phyloP scores from a whole-genome alignment of 2,888 invertebrate genomes.

The Rhaphigaster nebulosa region DNA sequence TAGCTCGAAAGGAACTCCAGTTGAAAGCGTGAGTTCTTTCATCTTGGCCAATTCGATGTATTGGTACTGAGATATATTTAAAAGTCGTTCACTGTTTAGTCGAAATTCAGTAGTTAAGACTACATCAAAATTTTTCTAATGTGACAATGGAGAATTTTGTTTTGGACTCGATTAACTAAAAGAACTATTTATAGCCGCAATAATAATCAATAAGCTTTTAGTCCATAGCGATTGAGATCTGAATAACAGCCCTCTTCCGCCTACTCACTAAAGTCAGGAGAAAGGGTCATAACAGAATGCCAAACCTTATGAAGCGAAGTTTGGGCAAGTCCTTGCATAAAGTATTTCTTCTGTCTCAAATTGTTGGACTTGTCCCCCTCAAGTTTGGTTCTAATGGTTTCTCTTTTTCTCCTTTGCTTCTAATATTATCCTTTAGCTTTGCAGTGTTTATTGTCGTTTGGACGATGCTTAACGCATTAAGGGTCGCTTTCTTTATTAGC shows the following conservation, averaged over 20 bases:
- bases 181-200: too few species aligned
- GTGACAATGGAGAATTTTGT: too few species aligned
- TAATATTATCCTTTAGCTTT: background rate
- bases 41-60: too few species aligned
- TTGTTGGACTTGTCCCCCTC: background rate
- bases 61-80: too few species aligned
- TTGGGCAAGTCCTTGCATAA: background rate
- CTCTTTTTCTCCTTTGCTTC: background rate
- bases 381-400: background rate
- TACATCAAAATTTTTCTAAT: too few species aligned
- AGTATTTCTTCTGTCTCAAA: background rate
- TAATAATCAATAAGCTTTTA: constrained; percentile 12
- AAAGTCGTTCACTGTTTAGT: too few species aligned
- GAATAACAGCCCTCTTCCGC: background rate
- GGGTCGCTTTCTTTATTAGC: background rate
- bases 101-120: too few species aligned
- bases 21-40: too few species aligned
- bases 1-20: too few species aligned
- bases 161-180: too few species aligned
- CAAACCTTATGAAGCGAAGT: background rate
- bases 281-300: background rate
- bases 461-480: background rate
- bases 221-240: background rate
- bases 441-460: background rate
- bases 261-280: background rate